Base-by-base conservation (phyloP, 1,140 invertebrate genomes). In the Panagrolaimus sp. region DNA sequence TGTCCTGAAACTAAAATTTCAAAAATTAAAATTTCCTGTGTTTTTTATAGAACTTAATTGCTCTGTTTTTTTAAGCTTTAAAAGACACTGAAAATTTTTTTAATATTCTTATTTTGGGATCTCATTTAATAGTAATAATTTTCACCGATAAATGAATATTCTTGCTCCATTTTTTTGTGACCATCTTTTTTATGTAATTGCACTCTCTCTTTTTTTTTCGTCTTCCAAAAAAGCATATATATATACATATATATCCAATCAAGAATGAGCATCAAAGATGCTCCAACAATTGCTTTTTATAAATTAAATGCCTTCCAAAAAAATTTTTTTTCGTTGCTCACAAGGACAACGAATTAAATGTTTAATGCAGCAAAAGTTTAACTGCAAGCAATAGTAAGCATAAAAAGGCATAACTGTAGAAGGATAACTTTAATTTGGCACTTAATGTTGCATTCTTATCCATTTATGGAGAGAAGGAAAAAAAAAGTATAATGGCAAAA, bases 241-340 rank as follows among this genome's bases (percentile, higher is more conserved):
- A 57, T 57, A 57, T 57, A 38, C 7, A 57, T 27, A 27, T 57
- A 57, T 57, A 57, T 57, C 51, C 51, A 57, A 57, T 57, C 51
- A 57, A 57, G 51, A 57, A 57, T 57, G 51, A 57, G 51, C 51
- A 20, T 51, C 48, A 16, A 25, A 51, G 25, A 51, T 25, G 51
- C 51, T 13, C 11, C 14, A 20, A 20, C 27, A 27, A 57, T 57
- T 25, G 51, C 51, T 13, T 27, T 57, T 9, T 57, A 20, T 20
- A 27, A 20, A 57, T 57, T 14, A 27, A 20, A 27, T 11, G 27
- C 20, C 51, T 57, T 27, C 9, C 51, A 57, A 57, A 20, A 27
- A 20, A 13, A 11, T 16, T 57, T 16, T 57, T 16, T 38, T 7
- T 38, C 31, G 2, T 2, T 4, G 7, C 2, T 7, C 31, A 7